Evolutionary conservation across 2,797 vertebrate species (phyloP), one percentile per base, ranked within the genome.

Genomic region (Presbytis comata): DNA sequence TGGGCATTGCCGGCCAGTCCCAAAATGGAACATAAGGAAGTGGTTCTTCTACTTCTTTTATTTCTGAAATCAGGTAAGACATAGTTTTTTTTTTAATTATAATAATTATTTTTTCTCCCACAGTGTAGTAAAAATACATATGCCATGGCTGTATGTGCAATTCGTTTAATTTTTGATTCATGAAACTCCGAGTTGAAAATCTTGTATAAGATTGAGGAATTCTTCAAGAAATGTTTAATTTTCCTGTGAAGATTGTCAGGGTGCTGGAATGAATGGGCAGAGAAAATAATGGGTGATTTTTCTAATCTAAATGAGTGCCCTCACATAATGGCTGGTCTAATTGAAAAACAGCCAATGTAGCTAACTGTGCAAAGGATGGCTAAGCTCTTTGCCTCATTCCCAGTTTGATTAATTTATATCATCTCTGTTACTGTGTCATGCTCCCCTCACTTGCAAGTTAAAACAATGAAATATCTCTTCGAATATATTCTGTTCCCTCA

Each of bases 41-140:
- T 22, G 67, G 36, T 72, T 39, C 67, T 72, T 72, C 67, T 72
- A 39, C 67, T 72, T 72, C 67, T 72, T 72, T 72, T 72, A 12
- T 72, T 72, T 72, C 67, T 72, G 67, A 72, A 72, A 59, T 91
- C 98, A 98, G 98, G 99, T 99, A 98, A 98, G 98, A 46, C 22
- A 0, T 46, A 39, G n/a, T 70, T 81, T 61, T 93, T 46, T 46
- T 46, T 36, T 91, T 70, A 5, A 6, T 0, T 39, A 46, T 22
- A n/a, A 48, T 67, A 39, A n/a, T 57, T 21, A 12, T 28, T 36
- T 70, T 83, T 57, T 16, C 53, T n/a, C 55, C 44, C 46, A 48
- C 14, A 8, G 44, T 53, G 11, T 39, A n/a, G 64, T 95, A 76
- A 86, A 70, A 82, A 57, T 57, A 74, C 81, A 46, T 22, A 19